phyloP scores from a whole-genome alignment of 1,140 invertebrate genomes.

The Aphaenogaster rudis region DNA sequence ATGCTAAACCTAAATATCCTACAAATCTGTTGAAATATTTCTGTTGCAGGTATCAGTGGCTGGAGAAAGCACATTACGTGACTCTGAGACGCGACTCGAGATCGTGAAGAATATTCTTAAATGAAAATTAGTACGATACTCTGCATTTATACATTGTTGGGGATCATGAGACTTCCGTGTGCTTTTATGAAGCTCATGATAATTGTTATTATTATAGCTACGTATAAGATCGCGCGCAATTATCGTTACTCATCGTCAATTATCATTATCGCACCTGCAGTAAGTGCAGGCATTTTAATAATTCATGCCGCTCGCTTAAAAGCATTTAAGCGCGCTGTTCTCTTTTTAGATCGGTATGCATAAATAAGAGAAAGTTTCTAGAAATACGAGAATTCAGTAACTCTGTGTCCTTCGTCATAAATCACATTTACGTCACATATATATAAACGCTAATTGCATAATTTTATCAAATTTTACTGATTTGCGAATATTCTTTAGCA shows the following conservation, averaged over 20 bases:
- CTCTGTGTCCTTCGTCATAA: constrained; percentile 52
- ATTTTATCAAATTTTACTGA: constrained; percentile 2
- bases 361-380: constrained; percentile 51
- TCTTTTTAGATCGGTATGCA: constrained; percentile 45
- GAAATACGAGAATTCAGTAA: constrained; percentile 43
- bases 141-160: neutral
- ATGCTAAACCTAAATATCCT: neutral
- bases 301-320: constrained; percentile 69
- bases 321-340: constrained; percentile 40
- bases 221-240: constrained; percentile 63
- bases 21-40: constrained; percentile 9
- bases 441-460: constrained; percentile 28
- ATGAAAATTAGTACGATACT: constrained; percentile 22
- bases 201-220: constrained; percentile 62
- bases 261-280: constrained; percentile 69
- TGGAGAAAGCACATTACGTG: neutral
- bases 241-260: constrained; percentile 71
- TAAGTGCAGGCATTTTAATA: constrained; percentile 67
- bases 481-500: neutral
- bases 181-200: constrained; percentile 27
- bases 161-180: constrained; percentile 23
- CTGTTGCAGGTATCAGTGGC: constrained; percentile 75
- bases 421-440: constrained; percentile 47
- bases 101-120: constrained; percentile 15
- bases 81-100: neutral